Evolutionary conservation across 2,888 invertebrate genomes (phyloP), one percentile per base, ranked within the genome.

Genomic region (Ichneumon xanthorius): DNA sequence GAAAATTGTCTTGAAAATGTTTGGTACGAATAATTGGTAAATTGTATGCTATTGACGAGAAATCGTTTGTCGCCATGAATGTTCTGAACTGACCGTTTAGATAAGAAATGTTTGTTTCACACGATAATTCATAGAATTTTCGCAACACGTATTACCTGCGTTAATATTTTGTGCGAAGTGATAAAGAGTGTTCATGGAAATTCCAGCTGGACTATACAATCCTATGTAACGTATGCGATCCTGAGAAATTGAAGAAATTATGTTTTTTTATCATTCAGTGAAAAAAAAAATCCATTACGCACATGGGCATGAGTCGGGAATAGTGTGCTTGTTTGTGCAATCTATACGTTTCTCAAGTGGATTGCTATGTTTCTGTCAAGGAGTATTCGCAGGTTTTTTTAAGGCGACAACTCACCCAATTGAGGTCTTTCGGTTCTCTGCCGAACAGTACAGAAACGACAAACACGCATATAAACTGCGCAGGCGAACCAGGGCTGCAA

Each of bases 121-220:
- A 16, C 4, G 53, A 6, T 16, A 19, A 53, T 70, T 53, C 19
- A 37, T 19, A 33, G 33, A 19, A 71, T 53, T 73, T 70, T 33
- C 30, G 11, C 14, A 22, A 63, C 3, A 26, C 16, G 4, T 55
- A 72, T 75, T 70, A 86, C 86, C 76, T 68, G 65, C 53, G 14
- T 40, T 19, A 0, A 85, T 75, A 76, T 87, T 87, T 19, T 87
- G 87, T 1, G 11, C 26, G 50, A 61, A 85, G 63, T 87, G 87
- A 67, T 63, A n/a, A 9, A 84, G 0, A 2, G 78, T 68, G n/a
- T 48, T 61, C 3, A 67, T 55, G 9, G 87, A 87, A 63, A 26
- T 58, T 26, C 87, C 87, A 22, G 87, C 87, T 6, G 86, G 87
- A 70, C 73, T 78, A 65, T 87, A 80, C 16, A 81, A 14, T 4